Conservation (phyloP, 23 tunicate genomes). For the Halocynthia aurantium region DNA sequence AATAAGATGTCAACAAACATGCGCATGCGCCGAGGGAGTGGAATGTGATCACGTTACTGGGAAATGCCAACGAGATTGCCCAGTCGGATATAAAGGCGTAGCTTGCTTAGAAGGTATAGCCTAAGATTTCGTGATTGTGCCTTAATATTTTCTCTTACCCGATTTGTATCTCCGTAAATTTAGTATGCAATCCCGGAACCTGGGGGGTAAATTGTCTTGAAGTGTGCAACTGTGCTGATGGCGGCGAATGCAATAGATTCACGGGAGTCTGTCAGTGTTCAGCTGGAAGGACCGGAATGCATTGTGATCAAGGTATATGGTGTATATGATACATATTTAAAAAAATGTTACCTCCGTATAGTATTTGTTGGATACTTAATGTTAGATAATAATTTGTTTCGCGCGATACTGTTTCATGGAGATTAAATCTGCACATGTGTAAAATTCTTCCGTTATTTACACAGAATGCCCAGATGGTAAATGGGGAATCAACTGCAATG, state of each 20-base stretch:
- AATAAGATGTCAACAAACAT: constrained; percentile 44
- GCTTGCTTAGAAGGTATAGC: constrained; percentile 60
- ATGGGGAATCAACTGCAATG: constrained; percentile 68
- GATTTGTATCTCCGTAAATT: not conserved
- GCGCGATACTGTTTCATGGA: not conserved
- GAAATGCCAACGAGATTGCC: constrained; percentile 87
- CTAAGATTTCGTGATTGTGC: not conserved
- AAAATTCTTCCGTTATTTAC: not conserved
- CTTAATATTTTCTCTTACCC: not conserved
- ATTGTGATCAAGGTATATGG: constrained; percentile 83
- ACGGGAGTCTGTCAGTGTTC: constrained; percentile 73
- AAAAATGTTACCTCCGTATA: not conserved
- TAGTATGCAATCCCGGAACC: constrained; percentile 73
- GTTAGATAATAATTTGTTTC: not conserved
- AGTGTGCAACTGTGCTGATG: constrained; percentile 68
- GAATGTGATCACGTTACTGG: constrained; percentile 89
- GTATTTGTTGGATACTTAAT: not conserved
- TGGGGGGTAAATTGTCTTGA: constrained; percentile 93
- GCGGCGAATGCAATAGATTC: constrained; percentile 55
- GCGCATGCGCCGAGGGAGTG: constrained; percentile 87
- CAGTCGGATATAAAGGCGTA: constrained; percentile 69
- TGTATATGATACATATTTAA: not conserved
- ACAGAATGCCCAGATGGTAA: constrained; percentile 74
- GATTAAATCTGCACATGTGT: not conserved
- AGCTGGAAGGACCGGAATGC: constrained; percentile 74